phyloP scores from a whole-genome alignment of 2,113 vertebrate genomes.

The Merops nubicus region DNA sequence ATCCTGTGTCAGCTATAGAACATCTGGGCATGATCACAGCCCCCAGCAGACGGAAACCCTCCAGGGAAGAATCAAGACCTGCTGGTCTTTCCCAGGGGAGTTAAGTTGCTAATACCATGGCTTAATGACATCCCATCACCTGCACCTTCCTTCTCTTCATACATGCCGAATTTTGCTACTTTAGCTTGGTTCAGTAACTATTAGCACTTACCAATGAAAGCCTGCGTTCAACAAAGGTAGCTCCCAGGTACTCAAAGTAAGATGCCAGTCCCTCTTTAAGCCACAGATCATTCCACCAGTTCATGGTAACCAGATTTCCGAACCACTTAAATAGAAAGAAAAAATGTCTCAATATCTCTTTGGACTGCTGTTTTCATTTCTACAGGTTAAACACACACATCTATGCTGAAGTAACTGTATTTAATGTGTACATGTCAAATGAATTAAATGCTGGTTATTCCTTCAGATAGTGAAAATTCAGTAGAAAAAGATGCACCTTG shows the following conservation, averaged over 20 bases:
- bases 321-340: slow-evolving; percentile 79
- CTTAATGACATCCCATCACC: not conserved
- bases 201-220: slow-evolving; percentile 67
- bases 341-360: not conserved
- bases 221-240: slow-evolving; percentile 57
- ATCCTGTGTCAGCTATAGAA: not conserved
- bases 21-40: not conserved
- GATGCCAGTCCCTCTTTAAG: slow-evolving; percentile 82
- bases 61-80: not conserved
- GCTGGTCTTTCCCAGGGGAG: not conserved
- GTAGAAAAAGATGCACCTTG: not conserved
- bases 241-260: slow-evolving; percentile 74
- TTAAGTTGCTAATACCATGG: not conserved
- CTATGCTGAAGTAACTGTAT: not conserved
- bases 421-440: not conserved
- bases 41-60: not conserved
- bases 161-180: not conserved
- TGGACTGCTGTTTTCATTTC: not conserved
- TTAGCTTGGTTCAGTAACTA: not conserved
- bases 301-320: slow-evolving; percentile 86
- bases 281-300: slow-evolving; percentile 86
- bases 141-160: not conserved
- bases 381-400: not conserved
- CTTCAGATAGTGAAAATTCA: not conserved
- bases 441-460: not conserved